phyloP scores from a whole-genome alignment of 2,888 invertebrate genomes.

The Patella pellucida region DNA sequence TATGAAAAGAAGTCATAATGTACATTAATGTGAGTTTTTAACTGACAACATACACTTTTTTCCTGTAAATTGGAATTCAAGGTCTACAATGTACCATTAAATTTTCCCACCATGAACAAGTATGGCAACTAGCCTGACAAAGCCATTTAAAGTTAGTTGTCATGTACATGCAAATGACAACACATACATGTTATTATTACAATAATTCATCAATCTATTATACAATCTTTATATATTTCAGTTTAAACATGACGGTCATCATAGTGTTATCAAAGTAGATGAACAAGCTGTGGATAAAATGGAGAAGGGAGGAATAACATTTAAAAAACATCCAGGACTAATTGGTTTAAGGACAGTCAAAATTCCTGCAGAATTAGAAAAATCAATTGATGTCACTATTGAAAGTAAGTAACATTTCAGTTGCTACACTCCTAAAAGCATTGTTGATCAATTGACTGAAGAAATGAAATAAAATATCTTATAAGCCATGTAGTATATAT shows the following conservation, averaged over 20 bases:
- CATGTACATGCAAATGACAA: slow-evolving; percentile 12
- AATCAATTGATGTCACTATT: slow-evolving; percentile 37
- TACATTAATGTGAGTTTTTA: too few relatives aligned
- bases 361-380: slow-evolving; percentile 39
- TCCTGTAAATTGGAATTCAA: too few relatives aligned
- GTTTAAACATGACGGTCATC: background rate
- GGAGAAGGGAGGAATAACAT: slow-evolving; percentile 21
- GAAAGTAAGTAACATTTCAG: slow-evolving; percentile 35
- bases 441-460: too few relatives aligned
- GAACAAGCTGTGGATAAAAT: slow-evolving; percentile 16
- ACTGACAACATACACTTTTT: too few relatives aligned
- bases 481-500: too few relatives aligned
- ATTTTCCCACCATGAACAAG: too few relatives aligned
- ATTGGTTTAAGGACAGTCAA: slow-evolving; percentile 31
- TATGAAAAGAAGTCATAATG: too few relatives aligned
- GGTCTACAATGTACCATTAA: too few relatives aligned
- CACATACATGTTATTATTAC: slow-evolving; percentile 17
- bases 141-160: background rate
- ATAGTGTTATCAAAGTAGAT: slow-evolving; percentile 4
- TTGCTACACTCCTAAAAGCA: background rate
- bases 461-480: too few relatives aligned
- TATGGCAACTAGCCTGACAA: too few relatives aligned
- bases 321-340: slow-evolving; percentile 43
- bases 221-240: background rate
- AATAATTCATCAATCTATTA: background rate